Percentiles rank a stretch among this genome's conserved stretches.
These are phyloP conservation scores for Melanotaenia duboulayi DNA, from an alignment of 2,113 vertebrate genomes.

Conservation along the genomic window DNA sequence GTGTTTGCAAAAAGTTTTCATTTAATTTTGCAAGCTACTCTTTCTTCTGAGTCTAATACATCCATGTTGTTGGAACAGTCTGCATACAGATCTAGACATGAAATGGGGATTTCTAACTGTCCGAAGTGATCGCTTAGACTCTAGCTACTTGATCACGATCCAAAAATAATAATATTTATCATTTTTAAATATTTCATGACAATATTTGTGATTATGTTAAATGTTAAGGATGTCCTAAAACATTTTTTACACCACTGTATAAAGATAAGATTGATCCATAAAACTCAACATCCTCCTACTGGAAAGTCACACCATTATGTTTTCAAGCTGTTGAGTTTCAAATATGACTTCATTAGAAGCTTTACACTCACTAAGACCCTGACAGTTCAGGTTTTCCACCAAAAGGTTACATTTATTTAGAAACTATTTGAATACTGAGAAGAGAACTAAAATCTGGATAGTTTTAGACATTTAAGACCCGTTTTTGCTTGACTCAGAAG, in stretches of 20 bases:
- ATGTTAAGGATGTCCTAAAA: no score
- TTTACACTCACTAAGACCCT: not conserved
- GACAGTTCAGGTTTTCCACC: not conserved
- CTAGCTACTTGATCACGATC: conserved; percentile 74
- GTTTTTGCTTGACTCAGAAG: no score
- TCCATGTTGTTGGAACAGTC: no score
- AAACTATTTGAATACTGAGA: not conserved
- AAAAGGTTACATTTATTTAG: not conserved
- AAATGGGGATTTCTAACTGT: conserved; percentile 65
- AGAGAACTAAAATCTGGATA: no score
- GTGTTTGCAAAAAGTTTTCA: no score
- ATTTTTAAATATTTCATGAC: no score
- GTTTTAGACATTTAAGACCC: no score
- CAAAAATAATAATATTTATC: no score
- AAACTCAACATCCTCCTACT: conserved; percentile 67
- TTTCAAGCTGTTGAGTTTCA: conserved; percentile 52
- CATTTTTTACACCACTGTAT: no score
- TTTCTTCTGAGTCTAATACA: no score
- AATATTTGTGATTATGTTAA: no score
- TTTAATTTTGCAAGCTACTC: no score
- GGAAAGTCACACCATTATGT: conserved; percentile 70
- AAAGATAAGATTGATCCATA: conserved; percentile 61
- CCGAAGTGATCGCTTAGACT: conserved; percentile 58
- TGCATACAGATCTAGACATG: conserved; percentile 17
- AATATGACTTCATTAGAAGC: conserved; percentile 49